These are phyloP conservation scores for Thamnophis sirtalis DNA, from an alignment of 2,113 vertebrate genomes.

Conservation along the genomic window DNA sequence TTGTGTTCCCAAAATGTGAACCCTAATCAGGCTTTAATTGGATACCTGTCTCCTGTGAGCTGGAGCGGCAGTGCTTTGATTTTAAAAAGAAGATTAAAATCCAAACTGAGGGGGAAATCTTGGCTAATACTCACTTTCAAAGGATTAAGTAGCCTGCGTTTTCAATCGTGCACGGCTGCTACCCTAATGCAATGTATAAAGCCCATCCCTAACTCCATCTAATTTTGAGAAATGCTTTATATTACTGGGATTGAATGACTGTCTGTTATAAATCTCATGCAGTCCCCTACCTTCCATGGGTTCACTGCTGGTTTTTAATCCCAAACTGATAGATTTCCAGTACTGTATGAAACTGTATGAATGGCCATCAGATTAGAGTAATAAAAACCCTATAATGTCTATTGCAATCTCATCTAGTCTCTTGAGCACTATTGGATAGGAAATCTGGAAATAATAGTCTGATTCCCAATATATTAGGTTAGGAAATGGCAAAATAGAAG, in stretches of 20 bases:
- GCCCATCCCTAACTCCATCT: background rate
- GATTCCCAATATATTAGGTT: background rate
- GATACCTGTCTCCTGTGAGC: slow-evolving; percentile 9
- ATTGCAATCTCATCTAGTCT: background rate
- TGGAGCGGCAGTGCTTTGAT: background rate
- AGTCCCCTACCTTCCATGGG: background rate
- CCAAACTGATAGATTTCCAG: background rate
- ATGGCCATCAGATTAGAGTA: background rate
- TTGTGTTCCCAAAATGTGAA: background rate
- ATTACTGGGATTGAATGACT: background rate
- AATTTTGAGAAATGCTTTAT: background rate
- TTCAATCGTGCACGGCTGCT: background rate
- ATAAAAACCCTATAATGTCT: background rate
- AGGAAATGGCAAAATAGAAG: background rate
- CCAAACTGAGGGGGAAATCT: background rate
- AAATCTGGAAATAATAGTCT: background rate
- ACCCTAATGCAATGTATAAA: background rate
- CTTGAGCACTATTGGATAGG: background rate
- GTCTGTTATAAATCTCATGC: background rate
- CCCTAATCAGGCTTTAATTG: slow-evolving; percentile 4
- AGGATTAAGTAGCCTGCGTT: background rate
- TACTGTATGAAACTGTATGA: background rate
- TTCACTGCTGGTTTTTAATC: background rate
- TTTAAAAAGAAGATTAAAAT: background rate
- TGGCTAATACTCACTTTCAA: background rate